A percentile compares a stretch with the other conserved stretches of the same genome.
Conservation (phyloP, 2,797 vertebrate genomes). For the Xerus rutilus region DNA sequence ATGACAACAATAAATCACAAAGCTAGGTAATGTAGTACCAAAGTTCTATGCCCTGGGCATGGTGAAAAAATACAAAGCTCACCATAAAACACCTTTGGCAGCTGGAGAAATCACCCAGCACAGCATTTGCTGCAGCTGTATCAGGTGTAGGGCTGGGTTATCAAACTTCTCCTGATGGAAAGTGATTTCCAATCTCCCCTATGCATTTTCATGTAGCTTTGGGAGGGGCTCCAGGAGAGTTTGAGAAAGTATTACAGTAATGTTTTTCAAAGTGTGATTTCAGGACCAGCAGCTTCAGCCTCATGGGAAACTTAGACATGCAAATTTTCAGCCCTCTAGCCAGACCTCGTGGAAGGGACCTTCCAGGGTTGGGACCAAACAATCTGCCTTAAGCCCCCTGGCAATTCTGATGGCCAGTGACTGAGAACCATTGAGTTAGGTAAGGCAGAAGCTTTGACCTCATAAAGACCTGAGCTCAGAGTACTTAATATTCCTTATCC, state of each 20-base stretch:
- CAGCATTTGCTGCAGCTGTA: neutral
- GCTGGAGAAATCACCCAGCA: neutral
- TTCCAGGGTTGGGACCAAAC: neutral
- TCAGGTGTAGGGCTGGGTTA: neutral
- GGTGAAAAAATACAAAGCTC: slow-evolving; percentile 38
- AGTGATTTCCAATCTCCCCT: neutral
- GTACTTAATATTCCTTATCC: neutral
- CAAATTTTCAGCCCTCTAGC: neutral
- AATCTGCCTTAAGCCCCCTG: neutral
- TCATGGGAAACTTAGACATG: neutral
- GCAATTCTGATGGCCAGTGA: neutral
- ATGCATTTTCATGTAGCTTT: neutral
- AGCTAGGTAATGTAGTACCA: neutral
- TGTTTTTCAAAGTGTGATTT: neutral
- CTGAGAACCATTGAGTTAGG: neutral
- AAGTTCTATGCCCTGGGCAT: slow-evolving; percentile 13
- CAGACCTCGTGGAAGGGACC: neutral
- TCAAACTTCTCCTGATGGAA: neutral
- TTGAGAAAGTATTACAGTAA: neutral
- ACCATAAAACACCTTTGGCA: slow-evolving; percentile 23
- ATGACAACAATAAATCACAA: slow-evolving; percentile 72
- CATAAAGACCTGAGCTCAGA: slow-evolving; percentile 3
- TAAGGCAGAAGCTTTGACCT: neutral
- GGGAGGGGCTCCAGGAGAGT: neutral
- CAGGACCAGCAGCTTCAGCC: neutral